phyloP scores from a whole-genome alignment of 2,113 vertebrate species.

The Manacus vitellinus region DNA sequence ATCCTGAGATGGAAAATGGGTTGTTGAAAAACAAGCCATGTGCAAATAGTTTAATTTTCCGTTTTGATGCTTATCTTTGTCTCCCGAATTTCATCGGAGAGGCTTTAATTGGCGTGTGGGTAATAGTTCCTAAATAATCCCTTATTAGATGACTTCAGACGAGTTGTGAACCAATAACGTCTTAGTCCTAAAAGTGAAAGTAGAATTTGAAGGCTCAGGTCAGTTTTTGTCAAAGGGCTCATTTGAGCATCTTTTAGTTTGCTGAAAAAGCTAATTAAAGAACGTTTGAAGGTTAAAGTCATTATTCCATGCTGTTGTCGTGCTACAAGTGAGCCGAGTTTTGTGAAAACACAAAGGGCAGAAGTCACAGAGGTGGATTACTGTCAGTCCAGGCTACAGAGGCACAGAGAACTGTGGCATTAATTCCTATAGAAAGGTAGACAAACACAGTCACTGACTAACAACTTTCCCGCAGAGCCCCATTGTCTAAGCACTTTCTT shows the following conservation, averaged over 20 bases:
- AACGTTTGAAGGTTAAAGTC: slow-evolving; percentile 73
- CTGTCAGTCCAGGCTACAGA: slow-evolving; percentile 65
- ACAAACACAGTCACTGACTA: slow-evolving; percentile 64
- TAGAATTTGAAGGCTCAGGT: slow-evolving; percentile 46
- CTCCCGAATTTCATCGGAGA: slow-evolving; percentile 58
- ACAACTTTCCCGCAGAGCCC: slow-evolving; percentile 62
- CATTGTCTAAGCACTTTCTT: slow-evolving; percentile 62
- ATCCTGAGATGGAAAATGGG: slow-evolving; percentile 55
- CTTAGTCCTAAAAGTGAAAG: slow-evolving; percentile 53
- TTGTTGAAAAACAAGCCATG: slow-evolving; percentile 56
- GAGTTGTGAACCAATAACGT: slow-evolving; percentile 61
- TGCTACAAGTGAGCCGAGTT: slow-evolving; percentile 71
- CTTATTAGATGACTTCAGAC: slow-evolving; percentile 63
- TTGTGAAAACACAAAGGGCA: slow-evolving; percentile 72
- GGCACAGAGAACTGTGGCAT: slow-evolving; percentile 44
- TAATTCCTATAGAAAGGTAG: slow-evolving; percentile 77
- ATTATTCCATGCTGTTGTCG: slow-evolving; percentile 72
- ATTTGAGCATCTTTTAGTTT: slow-evolving; percentile 51
- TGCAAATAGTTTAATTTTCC: slow-evolving; percentile 63
- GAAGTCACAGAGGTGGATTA: slow-evolving; percentile 74
- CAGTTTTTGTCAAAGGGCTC: slow-evolving; percentile 52
- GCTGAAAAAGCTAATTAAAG: slow-evolving; percentile 55
- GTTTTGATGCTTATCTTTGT: slow-evolving; percentile 61
- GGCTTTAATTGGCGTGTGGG: slow-evolving; percentile 57
- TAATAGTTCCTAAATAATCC: slow-evolving; percentile 60